phyloP scores from a whole-genome alignment of 2,113 vertebrate genomes.

The Sturnira hondurensis region DNA sequence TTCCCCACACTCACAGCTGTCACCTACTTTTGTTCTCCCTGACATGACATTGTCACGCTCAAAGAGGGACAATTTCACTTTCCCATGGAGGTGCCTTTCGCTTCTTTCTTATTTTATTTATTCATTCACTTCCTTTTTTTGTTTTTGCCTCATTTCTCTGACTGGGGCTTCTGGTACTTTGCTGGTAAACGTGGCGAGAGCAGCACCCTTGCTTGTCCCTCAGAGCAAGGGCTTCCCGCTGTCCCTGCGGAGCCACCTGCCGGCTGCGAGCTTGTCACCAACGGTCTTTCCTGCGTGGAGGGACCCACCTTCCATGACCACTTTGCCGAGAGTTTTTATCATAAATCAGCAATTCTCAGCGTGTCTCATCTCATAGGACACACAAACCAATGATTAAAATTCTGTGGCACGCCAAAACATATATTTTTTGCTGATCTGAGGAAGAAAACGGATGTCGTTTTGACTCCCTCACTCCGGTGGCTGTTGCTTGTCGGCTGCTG shows the following conservation, averaged over 20 bases:
- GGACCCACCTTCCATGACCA: fast-evolving
- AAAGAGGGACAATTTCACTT: not conserved
- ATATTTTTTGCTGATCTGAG: too few species aligned
- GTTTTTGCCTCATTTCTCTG: not conserved
- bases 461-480: not conserved
- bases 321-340: not conserved
- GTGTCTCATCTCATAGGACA: too few species aligned
- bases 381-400: too few species aligned
- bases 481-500: not conserved
- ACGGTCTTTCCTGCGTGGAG: fast-evolving
- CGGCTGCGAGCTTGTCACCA: fast-evolving
- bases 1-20: not conserved
- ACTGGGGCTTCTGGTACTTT: too few species aligned
- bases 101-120: too few species aligned
- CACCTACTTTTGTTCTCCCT: not conserved
- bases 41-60: too few species aligned
- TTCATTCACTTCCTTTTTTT: too few species aligned
- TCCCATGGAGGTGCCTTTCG: not conserved
- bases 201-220: not conserved
- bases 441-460: not conserved
- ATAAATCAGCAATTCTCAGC: too few species aligned
- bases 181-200: not conserved
- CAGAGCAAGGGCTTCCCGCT: not conserved
- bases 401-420: too few species aligned
- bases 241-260: not conserved